phyloP scores from a whole-genome alignment of 1,140 invertebrate species.

The Psilanteris sp. region DNA sequence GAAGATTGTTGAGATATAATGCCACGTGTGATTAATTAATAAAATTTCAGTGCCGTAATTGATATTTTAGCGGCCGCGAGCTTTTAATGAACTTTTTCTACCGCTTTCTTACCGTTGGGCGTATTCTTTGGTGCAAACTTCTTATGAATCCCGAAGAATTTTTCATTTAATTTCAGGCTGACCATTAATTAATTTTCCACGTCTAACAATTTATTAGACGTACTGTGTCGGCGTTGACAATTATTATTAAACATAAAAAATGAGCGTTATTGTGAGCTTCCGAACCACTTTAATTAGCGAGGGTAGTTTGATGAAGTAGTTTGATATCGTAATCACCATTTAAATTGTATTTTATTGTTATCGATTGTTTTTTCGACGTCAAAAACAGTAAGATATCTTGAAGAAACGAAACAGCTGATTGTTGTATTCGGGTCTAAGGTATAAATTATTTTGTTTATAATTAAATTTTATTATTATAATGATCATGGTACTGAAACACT shows the following conservation, averaged over 20 bases:
- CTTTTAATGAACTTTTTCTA: conserved; percentile 61
- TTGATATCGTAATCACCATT: too few relatives aligned
- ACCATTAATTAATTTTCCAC: conserved; percentile 39
- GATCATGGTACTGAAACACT: too few relatives aligned
- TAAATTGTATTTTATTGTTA: too few relatives aligned
- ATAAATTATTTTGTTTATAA: too few relatives aligned
- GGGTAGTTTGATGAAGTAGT: conserved; percentile 14
- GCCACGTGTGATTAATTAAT: conserved; percentile 61
- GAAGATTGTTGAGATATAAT: conserved; percentile 4
- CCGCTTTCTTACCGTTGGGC: conserved; percentile 20
- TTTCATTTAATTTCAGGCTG: conserved; percentile 38
- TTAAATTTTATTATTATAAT: too few relatives aligned
- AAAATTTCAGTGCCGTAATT: conserved; percentile 52
- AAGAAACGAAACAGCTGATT: too few relatives aligned
- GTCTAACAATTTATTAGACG: conserved; percentile 42
- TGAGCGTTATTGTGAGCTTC: conserved; percentile 9
- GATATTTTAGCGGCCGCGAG: conserved; percentile 42
- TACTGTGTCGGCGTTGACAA: conserved; percentile 30
- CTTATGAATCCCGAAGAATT: conserved; percentile 39
- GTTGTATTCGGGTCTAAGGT: too few relatives aligned
- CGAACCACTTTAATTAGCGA: conserved; percentile 14
- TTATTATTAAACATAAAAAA: conserved; percentile 50
- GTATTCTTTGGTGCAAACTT: conserved; percentile 48
- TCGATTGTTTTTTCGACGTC: too few relatives aligned
- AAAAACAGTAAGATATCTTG: too few relatives aligned